Evolutionary conservation across 2,113 vertebrate genomes (phyloP), one percentile per base, ranked within the genome.

Genomic region (Emydocephalus ijimae): DNA sequence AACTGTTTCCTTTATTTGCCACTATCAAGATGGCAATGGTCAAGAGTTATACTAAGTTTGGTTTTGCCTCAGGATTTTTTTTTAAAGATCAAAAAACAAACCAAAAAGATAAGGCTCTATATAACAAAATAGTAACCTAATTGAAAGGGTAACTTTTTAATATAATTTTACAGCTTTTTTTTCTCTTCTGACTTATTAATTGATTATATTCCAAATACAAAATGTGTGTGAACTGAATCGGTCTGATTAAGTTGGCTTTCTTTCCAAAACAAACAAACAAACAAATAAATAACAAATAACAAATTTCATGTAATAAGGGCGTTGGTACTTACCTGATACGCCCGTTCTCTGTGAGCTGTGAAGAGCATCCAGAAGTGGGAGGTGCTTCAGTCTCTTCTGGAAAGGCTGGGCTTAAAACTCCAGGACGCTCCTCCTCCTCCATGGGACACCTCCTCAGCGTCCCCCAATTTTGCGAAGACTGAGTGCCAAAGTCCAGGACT

Each of bases 11-110:
- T 45, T 86, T 95, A 54, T 86, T 89, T 64, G 88, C 21, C 88
- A 88, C 21, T 95, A 94, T 43, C 87, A 96, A 96, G 56, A 92
- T 96, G 91, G 24, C 12, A 85, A 74, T 5, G 34, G 87, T 91
- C 43, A 8, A 3, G 45, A 61, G 10, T 59, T 92, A 93, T 57
- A 89, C 15, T 20, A 1, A 88, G 81, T 50, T 87, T 45, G 34
- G 52, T 48, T 69, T 0, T 29, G 0, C 54, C 96, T 93, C 34
- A 24, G 7, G 90, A 89, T 45, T 45, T 85, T 54, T 57, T 54
- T 85, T 93, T 92, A 69, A 69, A 56, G 57, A 89, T 74, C 91
- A 18, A 69, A 93, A 93, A 74, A 18, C 69, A 93, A 93, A 14
- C 55, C 91, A 93, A 61, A 45, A 0, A 55, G 48, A 92, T 93